Conservation (phyloP, 2,888 invertebrate genomes). For the Dyspetes luteomarginatus region DNA sequence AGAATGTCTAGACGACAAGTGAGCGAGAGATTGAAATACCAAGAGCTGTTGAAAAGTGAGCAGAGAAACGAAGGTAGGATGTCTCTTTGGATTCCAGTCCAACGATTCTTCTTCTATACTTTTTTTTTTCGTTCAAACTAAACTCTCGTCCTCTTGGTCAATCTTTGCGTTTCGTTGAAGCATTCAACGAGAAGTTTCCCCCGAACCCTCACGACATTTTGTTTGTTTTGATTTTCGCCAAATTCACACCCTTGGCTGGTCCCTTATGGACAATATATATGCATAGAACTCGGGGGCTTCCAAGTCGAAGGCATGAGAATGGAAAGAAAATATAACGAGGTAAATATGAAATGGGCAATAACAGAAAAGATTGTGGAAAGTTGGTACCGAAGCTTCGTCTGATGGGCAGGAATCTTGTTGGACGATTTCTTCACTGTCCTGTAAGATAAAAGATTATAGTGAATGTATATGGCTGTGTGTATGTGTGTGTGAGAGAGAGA, state of each 20-base stretch:
- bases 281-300: not conserved
- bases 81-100: slow-evolving; percentile 42
- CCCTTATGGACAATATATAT: slow-evolving; percentile 3
- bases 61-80: slow-evolving; percentile 6
- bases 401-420: not conserved
- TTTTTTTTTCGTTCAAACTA: slow-evolving; percentile 10
- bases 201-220: slow-evolving; percentile 19
- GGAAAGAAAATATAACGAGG: not conserved
- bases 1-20: slow-evolving; percentile 18
- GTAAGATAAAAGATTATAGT: not conserved
- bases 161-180: slow-evolving; percentile 32
- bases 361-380: slow-evolving; percentile 9
- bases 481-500: too few relatives aligned
- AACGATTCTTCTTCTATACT: slow-evolving; percentile 26
- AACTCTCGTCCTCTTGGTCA: slow-evolving; percentile 4
- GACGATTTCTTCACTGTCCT: slow-evolving; percentile 8
- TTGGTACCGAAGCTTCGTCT: not conserved
- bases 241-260: slow-evolving; percentile 9
- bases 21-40: slow-evolving; percentile 47
- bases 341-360: not conserved
- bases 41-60: slow-evolving; percentile 12
- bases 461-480: too few relatives aligned
- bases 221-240: slow-evolving; percentile 43
- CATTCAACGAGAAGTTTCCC: slow-evolving; percentile 44
- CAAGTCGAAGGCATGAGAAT: not conserved